phyloP scores from a whole-genome alignment of 64 coral and sea anemone genomes.

The Montipora efflorescens region DNA sequence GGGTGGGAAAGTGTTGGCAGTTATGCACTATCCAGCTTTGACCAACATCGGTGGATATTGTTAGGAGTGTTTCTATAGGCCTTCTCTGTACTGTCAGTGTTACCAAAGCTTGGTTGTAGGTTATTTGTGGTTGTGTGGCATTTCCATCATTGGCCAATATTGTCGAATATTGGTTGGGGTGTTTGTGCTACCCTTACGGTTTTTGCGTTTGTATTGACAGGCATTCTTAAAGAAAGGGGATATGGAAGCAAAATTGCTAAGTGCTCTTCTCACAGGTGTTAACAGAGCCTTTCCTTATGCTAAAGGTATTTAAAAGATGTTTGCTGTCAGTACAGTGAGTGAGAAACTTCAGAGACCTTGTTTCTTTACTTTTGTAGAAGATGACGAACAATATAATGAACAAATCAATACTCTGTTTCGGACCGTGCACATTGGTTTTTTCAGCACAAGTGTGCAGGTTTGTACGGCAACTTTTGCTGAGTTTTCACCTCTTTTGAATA shows the following conservation, averaged over 20 bases:
- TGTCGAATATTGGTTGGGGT: too few relatives aligned
- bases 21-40: too few relatives aligned
- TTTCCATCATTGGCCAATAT: too few relatives aligned
- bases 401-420: slow-evolving; percentile 91
- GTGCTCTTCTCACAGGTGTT: slow-evolving; percentile 91
- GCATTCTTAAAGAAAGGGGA: slow-evolving; percentile 91
- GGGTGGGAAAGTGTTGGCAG: too few relatives aligned
- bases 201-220: slow-evolving; percentile 35
- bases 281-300: slow-evolving; percentile 93
- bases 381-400: slow-evolving; percentile 89
- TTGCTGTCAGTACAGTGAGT: too few relatives aligned
- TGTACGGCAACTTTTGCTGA: background rate
- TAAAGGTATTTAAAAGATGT: slow-evolving; percentile 51
- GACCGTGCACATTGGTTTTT: slow-evolving; percentile 86
- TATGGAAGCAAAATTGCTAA: slow-evolving; percentile 91
- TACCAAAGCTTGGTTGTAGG: too few relatives aligned
- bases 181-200: too few relatives aligned
- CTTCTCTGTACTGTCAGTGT: too few relatives aligned
- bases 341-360: background rate
- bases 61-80: too few relatives aligned
- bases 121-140: too few relatives aligned
- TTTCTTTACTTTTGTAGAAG: slow-evolving; percentile 58
- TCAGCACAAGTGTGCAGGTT: slow-evolving; percentile 98
- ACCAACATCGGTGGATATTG: too few relatives aligned
- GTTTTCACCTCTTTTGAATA: too few relatives aligned